A percentile compares a stretch with the other conserved stretches of the same genome.
Conservation (phyloP, 2,888 invertebrate genomes). For the Lochmaea capreae region DNA sequence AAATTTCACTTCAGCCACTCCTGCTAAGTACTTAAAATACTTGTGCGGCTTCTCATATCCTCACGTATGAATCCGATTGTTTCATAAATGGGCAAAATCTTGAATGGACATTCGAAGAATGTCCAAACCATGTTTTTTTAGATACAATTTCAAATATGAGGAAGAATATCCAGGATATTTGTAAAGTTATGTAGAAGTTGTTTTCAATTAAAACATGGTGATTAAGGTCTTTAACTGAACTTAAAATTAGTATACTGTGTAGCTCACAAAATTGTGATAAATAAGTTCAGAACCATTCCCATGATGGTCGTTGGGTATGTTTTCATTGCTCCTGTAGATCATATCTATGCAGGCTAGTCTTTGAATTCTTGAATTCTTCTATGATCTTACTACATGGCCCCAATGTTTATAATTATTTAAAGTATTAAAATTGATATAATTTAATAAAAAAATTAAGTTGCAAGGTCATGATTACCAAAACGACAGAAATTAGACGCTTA, state of each 20-base stretch:
- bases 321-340: too few species aligned
- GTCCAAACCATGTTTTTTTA: slow-evolving; percentile 32
- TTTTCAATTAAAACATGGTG: not conserved
- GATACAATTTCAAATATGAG: slow-evolving; percentile 23
- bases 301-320: too few species aligned
- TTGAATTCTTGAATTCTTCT: too few species aligned
- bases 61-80: slow-evolving; percentile 12
- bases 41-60: slow-evolving; percentile 5
- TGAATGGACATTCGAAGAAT: slow-evolving; percentile 20
- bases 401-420: too few species aligned
- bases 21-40: not conserved
- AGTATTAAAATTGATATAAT: too few species aligned
- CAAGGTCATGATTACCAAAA: too few species aligned
- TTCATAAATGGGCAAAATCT: slow-evolving; percentile 16
- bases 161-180: slow-evolving; percentile 22
- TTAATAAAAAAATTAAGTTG: too few species aligned
- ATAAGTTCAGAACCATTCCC: too few species aligned
- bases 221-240: not conserved
- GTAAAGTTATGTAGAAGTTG: not conserved
- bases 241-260: not conserved
- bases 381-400: too few species aligned
- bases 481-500: too few species aligned
- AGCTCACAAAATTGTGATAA: too few species aligned
- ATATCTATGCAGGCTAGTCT: too few species aligned
- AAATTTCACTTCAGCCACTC: not conserved